These are phyloP conservation scores for Sapayoa aenigma DNA, from an alignment of 2,113 vertebrate genomes.

Conservation along the genomic window DNA sequence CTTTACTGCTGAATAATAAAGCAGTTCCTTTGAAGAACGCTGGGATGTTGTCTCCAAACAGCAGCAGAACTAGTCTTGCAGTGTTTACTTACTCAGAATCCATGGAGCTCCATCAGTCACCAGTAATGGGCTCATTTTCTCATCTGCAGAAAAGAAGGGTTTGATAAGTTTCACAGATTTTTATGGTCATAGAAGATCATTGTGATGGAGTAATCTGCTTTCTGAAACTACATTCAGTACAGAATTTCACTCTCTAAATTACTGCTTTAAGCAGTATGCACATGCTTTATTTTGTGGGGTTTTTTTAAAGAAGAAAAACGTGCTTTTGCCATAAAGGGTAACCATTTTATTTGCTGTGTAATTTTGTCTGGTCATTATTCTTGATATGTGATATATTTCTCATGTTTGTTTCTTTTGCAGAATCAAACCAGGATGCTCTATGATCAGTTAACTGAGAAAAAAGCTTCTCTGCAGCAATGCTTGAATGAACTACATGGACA, in stretches of 20 bases:
- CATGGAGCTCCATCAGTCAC: background rate
- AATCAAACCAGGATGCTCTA: slow-evolving; percentile 79
- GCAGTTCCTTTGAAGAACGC: background rate
- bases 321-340: background rate
- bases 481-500: slow-evolving; percentile 56
- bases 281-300: background rate
- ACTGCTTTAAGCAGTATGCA: background rate
- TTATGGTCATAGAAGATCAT: background rate
- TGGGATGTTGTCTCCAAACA: background rate
- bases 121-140: background rate
- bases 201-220: background rate
- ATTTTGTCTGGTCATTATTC: background rate
- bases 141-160: background rate
- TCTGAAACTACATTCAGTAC: background rate
- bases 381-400: background rate
- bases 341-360: background rate
- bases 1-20: background rate
- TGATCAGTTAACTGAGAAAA: slow-evolving; percentile 79
- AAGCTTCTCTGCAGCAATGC: slow-evolving; percentile 64
- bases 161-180: background rate
- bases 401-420: slow-evolving; percentile 68
- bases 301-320: background rate
- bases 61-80: background rate
- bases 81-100: background rate
- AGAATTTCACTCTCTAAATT: background rate